Percentiles rank a stretch among this genome's conserved stretches.
Conservation (phyloP, 2,113 vertebrate species). For the Maccullochella peelii region DNA sequence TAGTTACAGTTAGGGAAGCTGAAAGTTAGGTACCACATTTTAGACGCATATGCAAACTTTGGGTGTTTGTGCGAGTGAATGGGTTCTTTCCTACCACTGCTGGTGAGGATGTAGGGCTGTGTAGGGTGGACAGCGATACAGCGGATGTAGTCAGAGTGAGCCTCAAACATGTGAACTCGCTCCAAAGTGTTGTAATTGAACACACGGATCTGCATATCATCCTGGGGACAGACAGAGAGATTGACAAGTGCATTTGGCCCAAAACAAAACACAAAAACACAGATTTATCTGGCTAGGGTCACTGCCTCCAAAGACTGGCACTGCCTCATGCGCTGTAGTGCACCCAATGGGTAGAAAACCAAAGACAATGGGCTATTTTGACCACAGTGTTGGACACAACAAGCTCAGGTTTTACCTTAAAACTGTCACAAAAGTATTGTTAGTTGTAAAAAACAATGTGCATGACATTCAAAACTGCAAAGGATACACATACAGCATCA, state of each 20-base stretch:
- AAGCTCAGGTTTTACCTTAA: too few relatives aligned
- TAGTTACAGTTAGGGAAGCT: neutral
- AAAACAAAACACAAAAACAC: neutral
- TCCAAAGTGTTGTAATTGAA: constrained; percentile 97
- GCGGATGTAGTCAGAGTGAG: constrained; percentile 94
- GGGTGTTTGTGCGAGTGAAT: neutral
- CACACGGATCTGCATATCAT: constrained; percentile 96
- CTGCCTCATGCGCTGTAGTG: neutral
- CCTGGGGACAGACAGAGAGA: constrained; percentile 73
- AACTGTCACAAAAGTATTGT: too few relatives aligned
- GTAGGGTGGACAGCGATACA: constrained; percentile 94
- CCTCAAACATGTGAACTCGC: constrained; percentile 95
- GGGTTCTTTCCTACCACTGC: constrained; percentile 87
- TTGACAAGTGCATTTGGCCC: neutral
- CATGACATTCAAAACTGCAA: too few relatives aligned
- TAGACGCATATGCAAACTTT: neutral
- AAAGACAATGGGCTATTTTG: neutral
- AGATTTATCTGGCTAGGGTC: neutral
- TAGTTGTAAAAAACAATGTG: too few relatives aligned
- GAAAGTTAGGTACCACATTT: neutral
- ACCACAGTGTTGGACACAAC: neutral
- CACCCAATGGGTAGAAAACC: neutral
- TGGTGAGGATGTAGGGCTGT: constrained; percentile 94
- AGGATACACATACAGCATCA: neutral
- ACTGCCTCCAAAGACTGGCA: neutral